A percentile compares a stretch with the other conserved stretches of the same genome.
These are phyloP conservation scores for Furcula furcula DNA, from an alignment of 2,888 invertebrate genomes.

Conservation along the genomic window DNA sequence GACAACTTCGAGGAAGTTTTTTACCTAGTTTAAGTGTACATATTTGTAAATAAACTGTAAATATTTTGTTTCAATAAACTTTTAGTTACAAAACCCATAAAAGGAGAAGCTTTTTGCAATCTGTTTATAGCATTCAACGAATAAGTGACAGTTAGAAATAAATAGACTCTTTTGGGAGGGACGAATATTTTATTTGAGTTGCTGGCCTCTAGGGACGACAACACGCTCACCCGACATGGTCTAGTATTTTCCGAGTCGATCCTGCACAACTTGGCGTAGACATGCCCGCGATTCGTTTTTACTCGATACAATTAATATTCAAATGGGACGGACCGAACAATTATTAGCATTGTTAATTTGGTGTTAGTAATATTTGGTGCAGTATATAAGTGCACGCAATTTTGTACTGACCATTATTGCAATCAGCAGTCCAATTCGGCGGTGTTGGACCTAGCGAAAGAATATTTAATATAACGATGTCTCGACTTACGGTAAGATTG, in stretches of 20 bases:
- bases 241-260: conserved; percentile 30
- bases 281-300: conserved; percentile 41
- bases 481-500: conserved; percentile 70
- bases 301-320: conserved; percentile 60
- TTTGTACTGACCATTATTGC: conserved; percentile 53
- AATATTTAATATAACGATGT: conserved; percentile 49
- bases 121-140: too few relatives aligned
- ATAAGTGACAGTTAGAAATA: too few relatives aligned
- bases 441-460: conserved; percentile 43
- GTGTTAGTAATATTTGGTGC: conserved; percentile 69
- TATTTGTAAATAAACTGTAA: too few relatives aligned
- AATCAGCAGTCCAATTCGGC: conserved; percentile 51
- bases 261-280: conserved; percentile 30
- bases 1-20: too few relatives aligned
- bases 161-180: too few relatives aligned
- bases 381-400: conserved; percentile 72
- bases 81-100: too few relatives aligned
- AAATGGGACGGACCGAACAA: conserved; percentile 62
- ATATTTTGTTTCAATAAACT: too few relatives aligned
- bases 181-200: too few relatives aligned
- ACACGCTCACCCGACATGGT: conserved; percentile 30
- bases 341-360: conserved; percentile 73
- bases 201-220: too few relatives aligned
- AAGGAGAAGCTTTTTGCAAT: too few relatives aligned
- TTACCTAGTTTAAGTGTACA: too few relatives aligned